Base-by-base conservation (phyloP, 2,113 vertebrate genomes). In the Ameiurus melas region DNA sequence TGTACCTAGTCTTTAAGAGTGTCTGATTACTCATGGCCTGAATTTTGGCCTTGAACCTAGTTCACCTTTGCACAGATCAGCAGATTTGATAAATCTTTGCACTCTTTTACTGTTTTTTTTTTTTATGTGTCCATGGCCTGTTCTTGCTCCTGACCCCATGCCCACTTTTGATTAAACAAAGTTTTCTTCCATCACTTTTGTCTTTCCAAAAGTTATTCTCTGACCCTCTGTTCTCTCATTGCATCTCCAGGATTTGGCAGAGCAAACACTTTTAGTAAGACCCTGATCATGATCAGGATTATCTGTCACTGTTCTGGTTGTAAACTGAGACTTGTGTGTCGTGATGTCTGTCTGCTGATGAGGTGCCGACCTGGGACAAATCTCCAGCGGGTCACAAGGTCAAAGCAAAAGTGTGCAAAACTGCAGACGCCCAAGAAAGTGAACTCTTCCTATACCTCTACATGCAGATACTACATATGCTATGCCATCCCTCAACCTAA, bases 141-240 rank as follows among this genome's bases (percentile, higher is more conserved):
- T 9, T 53, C 12, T 14, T 80, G 27, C 51, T 57, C 53, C n/a
- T 36, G 53, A 58, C 53, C 30, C 6, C 27, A 19, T 9, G 16
- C 17, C 51, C 13, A 80, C 51, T 36, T n/a, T 27, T 3, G 5
- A 7, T 36, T 60, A 60, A 82, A 82, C 55, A 60, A 83, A 62
- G 33, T 43, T 58, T 57, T 33, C 51, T 80, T 80, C 53, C 19
- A 36, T 58, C 10, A 22, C 17, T 58, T 83, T 60, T 43, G 80
- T 62, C 80, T 62, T 83, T 43, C 57, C 13, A 43, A 60, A 82
- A 60, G 55, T 82, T 82, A 60, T 83, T 83, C 57, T 83, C 20
- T 83, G 57, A 43, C 80, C 57, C 80, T 62, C 33, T 43, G 80
- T 62, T 62, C 80, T 82, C 55, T 82, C 60, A 58, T 83, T 83